A percentile compares a stretch with the other conserved stretches of the same genome.
phyloP scores from a whole-genome alignment of 2,113 vertebrate genomes.

The Arothron firmamentum region DNA sequence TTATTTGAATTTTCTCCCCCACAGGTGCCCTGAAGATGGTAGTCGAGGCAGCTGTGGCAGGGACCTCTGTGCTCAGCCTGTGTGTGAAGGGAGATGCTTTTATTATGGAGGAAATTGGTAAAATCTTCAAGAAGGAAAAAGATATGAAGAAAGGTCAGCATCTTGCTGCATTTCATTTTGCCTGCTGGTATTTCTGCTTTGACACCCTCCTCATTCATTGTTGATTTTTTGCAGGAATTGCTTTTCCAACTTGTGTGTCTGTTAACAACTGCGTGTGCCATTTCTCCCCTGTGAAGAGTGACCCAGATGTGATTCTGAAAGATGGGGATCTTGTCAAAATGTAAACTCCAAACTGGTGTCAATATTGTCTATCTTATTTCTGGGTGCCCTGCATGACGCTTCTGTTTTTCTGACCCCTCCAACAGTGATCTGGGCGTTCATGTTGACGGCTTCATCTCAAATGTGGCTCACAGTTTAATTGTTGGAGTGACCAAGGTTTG shows the following conservation, averaged over 20 bases:
- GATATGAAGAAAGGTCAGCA: constrained; percentile 95
- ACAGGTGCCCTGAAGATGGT: constrained; percentile 84
- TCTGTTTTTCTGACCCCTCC: not conserved
- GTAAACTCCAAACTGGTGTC: constrained; percentile 66
- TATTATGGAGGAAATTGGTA: constrained; percentile 90
- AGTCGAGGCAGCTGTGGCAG: constrained; percentile 80
- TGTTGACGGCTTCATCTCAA: constrained; percentile 93
- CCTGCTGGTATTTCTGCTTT: not conserved
- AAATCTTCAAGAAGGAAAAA: constrained; percentile 98
- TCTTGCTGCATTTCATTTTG: not conserved
- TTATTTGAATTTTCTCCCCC: not conserved
- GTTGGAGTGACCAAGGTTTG: constrained; percentile 84
- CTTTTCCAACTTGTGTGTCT: constrained; percentile 94
- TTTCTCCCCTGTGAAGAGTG: constrained; percentile 96
- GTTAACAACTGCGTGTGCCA: constrained; percentile 99
- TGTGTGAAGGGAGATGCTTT: constrained; percentile 91
- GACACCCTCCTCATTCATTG: constrained; percentile 5
- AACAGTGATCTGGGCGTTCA: constrained; percentile 90
- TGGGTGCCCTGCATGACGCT: not conserved
- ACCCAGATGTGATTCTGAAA: constrained; percentile 90
- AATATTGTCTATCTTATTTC: not conserved
- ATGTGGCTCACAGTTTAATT: constrained; percentile 90
- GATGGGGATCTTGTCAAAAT: constrained; percentile 94
- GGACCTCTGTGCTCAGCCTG: constrained; percentile 84
- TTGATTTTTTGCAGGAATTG: constrained; percentile 79